phyloP scores from a whole-genome alignment of 2,797 vertebrate species.

The Hemitrygon akajei region DNA sequence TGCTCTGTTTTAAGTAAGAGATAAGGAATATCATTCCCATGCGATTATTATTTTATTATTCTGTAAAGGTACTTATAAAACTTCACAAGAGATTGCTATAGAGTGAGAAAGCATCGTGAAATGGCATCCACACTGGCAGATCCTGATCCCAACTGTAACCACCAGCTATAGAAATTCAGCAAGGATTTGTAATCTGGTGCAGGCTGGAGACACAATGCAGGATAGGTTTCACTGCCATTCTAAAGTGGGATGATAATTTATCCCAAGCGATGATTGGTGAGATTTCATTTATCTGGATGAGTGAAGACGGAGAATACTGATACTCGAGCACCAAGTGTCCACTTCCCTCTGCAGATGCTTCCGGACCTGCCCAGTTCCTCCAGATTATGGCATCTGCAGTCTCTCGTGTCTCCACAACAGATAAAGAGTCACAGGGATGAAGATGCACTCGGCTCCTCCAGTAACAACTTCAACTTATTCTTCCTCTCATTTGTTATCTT shows the following conservation, averaged over 20 bases:
- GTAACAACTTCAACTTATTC: neutral
- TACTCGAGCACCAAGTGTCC: too few relatives aligned
- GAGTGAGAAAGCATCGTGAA: neutral
- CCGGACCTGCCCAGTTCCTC: too few relatives aligned
- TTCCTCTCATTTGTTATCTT: neutral
- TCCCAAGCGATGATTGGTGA: neutral
- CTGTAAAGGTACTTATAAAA: neutral
- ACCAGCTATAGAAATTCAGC: neutral
- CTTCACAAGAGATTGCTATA: neutral
- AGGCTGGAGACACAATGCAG: neutral
- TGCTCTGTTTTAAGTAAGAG: neutral
- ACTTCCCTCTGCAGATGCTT: too few relatives aligned
- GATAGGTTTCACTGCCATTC: neutral
- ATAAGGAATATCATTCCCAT: neutral
- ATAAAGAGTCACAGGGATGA: neutral
- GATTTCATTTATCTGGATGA: neutral
- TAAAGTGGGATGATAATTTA: neutral
- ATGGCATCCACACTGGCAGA: neutral
- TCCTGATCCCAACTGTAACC: neutral
- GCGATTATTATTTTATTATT: neutral
- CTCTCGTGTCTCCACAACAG: too few relatives aligned
- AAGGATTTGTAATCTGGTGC: neutral
- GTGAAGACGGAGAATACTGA: neutral
- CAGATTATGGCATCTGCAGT: too few relatives aligned
- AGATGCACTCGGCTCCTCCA: neutral